Percentiles rank a stretch among this genome's conserved stretches.
phyloP scores from a whole-genome alignment of 2,113 vertebrate genomes.

The Sterrhoptilus dennistouni region DNA sequence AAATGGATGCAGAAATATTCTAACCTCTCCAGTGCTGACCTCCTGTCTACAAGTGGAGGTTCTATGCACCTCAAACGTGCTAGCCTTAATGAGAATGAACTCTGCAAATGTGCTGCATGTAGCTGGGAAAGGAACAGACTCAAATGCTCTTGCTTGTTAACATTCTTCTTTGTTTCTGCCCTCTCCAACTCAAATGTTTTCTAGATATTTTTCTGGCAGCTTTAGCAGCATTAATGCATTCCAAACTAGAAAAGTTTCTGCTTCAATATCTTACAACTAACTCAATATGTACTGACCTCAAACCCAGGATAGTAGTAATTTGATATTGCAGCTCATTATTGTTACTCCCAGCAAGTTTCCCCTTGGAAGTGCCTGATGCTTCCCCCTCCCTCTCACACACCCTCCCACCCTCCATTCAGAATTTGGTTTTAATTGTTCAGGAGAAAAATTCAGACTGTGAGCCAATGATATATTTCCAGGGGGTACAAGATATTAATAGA shows the following conservation, averaged over 20 bases:
- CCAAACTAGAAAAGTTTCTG: conserved; percentile 55
- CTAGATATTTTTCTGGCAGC: conserved; percentile 57
- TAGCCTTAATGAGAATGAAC: neutral
- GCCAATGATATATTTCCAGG: conserved; percentile 16
- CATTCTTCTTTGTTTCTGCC: conserved; percentile 35
- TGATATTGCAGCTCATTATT: conserved; percentile 58
- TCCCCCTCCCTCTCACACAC: neutral
- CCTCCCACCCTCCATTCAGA: conserved; percentile 5
- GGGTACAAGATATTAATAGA: conserved; percentile 58
- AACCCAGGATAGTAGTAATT: conserved; percentile 56
- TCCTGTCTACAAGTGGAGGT: neutral
- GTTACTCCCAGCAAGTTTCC: conserved; percentile 56
- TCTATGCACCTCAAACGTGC: neutral
- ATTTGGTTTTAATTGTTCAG: conserved; percentile 40
- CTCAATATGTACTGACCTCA: conserved; percentile 60
- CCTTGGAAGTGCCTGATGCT: neutral
- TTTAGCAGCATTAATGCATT: conserved; percentile 47
- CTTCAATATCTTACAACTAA: conserved; percentile 53
- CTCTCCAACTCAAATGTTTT: conserved; percentile 1
- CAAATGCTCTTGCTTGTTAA: neutral
- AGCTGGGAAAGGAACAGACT: neutral
- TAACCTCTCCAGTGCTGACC: neutral
- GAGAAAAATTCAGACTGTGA: conserved; percentile 19
- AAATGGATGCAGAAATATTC: neutral
- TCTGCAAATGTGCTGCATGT: neutral